Percentiles rank a stretch among this genome's conserved stretches.
Evolutionary conservation across 2,797 vertebrate species (phyloP).

Genomic region (Tarsius wallacei): DNA sequence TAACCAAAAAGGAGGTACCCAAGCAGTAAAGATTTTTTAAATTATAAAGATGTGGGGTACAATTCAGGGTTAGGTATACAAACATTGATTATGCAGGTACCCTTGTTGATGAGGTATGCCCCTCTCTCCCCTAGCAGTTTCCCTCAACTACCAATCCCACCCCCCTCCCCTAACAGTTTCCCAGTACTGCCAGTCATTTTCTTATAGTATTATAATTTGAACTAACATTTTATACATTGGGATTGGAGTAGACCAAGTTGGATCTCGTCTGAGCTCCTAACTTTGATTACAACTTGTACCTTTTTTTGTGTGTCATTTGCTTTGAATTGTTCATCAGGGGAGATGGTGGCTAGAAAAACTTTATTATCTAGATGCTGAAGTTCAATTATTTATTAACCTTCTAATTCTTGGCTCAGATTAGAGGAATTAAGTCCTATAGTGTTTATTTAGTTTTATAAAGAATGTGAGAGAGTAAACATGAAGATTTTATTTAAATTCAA

Average conservation of each 20-base stretch:
- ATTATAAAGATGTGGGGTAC: too few relatives aligned
- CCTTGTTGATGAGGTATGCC: too few relatives aligned
- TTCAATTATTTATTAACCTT: conserved; percentile 19
- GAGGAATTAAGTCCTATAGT: neutral
- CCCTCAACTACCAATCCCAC: too few relatives aligned
- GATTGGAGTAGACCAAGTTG: neutral
- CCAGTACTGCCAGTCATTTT: too few relatives aligned
- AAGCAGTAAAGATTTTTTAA: neutral
- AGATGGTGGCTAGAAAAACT: neutral
- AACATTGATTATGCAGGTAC: too few relatives aligned
- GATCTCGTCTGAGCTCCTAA: neutral
- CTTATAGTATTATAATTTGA: too few relatives aligned
- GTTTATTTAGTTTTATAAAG: conserved; percentile 56
- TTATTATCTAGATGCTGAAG: neutral
- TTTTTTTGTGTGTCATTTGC: neutral
- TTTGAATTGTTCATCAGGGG: neutral
- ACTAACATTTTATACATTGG: conserved; percentile 47
- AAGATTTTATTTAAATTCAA: conserved; percentile 10
- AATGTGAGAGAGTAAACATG: neutral
- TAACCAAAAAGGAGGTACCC: neutral
- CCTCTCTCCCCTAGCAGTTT: too few relatives aligned
- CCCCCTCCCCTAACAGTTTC: too few relatives aligned
- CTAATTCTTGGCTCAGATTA: neutral
- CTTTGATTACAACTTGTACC: neutral
- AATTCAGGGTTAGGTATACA: too few relatives aligned